phyloP scores from a whole-genome alignment of 2,888 invertebrate species.

The Drosophila fungiperda region DNA sequence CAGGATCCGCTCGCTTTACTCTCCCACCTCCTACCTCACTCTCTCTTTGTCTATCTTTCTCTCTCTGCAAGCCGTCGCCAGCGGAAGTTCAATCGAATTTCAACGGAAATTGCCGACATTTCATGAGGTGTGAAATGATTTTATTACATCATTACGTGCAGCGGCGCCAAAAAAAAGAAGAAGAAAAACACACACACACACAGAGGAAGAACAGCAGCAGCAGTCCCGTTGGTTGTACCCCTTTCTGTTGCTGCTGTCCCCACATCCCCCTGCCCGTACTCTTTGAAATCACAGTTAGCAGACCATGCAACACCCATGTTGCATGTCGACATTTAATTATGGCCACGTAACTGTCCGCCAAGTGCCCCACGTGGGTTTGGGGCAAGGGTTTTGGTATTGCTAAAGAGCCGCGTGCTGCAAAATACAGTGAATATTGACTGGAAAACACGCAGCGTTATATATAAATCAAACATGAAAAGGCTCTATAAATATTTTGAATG shows the following conservation, averaged over 20 bases:
- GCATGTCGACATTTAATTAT: conserved; percentile 82
- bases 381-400: background rate
- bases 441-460: background rate
- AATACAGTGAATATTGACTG: conserved; percentile 30
- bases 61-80: conserved; percentile 28
- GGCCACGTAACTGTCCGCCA: conserved; percentile 68
- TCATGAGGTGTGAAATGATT: conserved; percentile 84
- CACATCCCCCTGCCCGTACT: background rate
- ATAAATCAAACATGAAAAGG: background rate
- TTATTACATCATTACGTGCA: conserved; percentile 83
- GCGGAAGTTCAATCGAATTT: conserved; percentile 81
- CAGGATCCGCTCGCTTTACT: background rate
- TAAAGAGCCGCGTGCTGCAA: background rate
- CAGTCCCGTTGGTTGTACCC: background rate
- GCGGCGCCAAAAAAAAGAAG: conserved; percentile 49
- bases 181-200: background rate
- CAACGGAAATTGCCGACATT: conserved; percentile 83
- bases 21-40: too few relatives aligned
- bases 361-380: conserved; percentile 12
- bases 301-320: conserved; percentile 59
- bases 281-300: conserved; percentile 38
- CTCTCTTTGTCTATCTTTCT: background rate
- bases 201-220: background rate
- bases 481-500: background rate
- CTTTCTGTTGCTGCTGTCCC: conserved; percentile 5